A percentile compares a stretch with the other conserved stretches of the same genome.
These are phyloP conservation scores for Heterodera carotae DNA, from an alignment of 1,140 invertebrate species.

Conservation along the genomic window DNA sequence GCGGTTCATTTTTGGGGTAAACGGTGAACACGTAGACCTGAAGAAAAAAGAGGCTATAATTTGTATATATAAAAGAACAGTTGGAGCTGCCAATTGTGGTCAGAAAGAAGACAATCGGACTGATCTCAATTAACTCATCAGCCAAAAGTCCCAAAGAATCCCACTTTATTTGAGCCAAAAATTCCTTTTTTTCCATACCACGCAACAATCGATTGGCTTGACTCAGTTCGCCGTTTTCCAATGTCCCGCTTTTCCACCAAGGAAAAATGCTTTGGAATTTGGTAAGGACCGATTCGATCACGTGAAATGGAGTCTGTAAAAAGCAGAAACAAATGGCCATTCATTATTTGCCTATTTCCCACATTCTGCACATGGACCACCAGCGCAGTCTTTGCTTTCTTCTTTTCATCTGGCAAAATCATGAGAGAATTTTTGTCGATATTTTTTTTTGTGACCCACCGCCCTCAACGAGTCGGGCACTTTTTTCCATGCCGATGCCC, in stretches of 20 bases:
- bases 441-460: neutral
- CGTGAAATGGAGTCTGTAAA: slow-evolving; percentile 36
- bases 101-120: too few species aligned
- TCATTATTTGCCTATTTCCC: too few species aligned
- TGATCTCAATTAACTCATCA: too few species aligned
- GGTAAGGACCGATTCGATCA: neutral
- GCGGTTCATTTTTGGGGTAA: too few species aligned
- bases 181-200: too few species aligned
- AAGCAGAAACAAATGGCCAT: neutral
- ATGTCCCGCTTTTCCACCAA: neutral
- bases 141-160: too few species aligned
- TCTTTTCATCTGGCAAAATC: neutral
- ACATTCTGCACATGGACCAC: slow-evolving; percentile 29
- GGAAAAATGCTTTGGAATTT: neutral
- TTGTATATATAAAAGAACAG: too few species aligned
- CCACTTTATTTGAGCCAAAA: too few species aligned
- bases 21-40: neutral
- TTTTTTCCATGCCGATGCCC: slow-evolving; percentile 33
- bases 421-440: neutral
- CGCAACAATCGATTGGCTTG: neutral
- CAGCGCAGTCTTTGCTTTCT: slow-evolving; percentile 3
- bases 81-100: too few species aligned
- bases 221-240: neutral
- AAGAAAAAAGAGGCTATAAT: slow-evolving; percentile 5
- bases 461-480: slow-evolving; percentile 32